phyloP scores from a whole-genome alignment of 53 echinoderm and acorn worm genomes.

The Paracentrotus lividus region DNA sequence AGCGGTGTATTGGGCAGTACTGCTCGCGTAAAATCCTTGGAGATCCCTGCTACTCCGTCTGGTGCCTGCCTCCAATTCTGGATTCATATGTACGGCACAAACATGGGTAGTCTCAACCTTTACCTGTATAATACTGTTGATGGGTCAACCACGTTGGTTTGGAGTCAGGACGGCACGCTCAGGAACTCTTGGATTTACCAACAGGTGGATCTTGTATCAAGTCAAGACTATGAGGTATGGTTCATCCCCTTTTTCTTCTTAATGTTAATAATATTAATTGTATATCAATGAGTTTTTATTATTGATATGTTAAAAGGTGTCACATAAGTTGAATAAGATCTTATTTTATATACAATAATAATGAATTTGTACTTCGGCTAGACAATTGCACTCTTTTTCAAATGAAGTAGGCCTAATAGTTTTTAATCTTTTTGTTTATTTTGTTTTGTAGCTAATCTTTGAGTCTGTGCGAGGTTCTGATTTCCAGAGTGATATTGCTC shows the following conservation, averaged over 20 bases:
- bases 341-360: no score
- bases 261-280: no score
- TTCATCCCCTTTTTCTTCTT: not conserved
- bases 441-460: slow-evolving; percentile 78
- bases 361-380: no score
- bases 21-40: slow-evolving; percentile 74
- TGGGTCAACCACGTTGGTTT: slow-evolving; percentile 66
- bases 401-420: no score
- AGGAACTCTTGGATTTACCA: slow-evolving; percentile 39
- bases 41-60: slow-evolving; percentile 64
- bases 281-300: no score
- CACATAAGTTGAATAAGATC: no score
- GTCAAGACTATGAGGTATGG: slow-evolving; percentile 56
- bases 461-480: slow-evolving; percentile 80
- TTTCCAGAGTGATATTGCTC: slow-evolving; percentile 81
- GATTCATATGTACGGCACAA: slow-evolving; percentile 94
- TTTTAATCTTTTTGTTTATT: no score
- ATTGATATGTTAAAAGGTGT: no score
- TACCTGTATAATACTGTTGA: slow-evolving; percentile 69
- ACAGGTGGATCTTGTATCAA: slow-evolving; percentile 39
- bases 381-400: no score
- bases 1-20: slow-evolving; percentile 59
- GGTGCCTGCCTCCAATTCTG: slow-evolving; percentile 84
- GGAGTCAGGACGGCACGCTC: slow-evolving; percentile 74
- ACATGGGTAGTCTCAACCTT: slow-evolving; percentile 69